Base-by-base conservation (phyloP, 1,140 invertebrate genomes). In the Battus philenor region DNA sequence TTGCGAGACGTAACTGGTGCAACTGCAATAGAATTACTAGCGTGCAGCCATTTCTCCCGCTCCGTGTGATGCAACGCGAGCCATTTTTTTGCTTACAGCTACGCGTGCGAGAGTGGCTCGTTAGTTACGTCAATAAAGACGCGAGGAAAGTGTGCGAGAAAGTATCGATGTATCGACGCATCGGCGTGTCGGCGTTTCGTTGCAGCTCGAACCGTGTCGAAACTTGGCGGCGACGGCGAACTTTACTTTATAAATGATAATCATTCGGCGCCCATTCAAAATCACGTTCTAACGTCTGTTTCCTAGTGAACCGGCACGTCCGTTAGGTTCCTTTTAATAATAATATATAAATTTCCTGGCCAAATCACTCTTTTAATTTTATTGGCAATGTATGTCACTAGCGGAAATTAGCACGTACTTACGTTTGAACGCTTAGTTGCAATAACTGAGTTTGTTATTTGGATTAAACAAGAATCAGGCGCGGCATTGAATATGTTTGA, bases 111-210 rank as follows among this genome's bases (percentile, higher is more conserved):
- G 77, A 81, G 69, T 74, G 62, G 68, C 59, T 79, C 64, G 71
- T 68, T 74, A 61, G 78, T 84, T 85, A 82, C 81, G 78, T 85
- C 78, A 79, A 82, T 80, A 79, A 78, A 69, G 60, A 68, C 57
- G 57, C 71, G 61, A 81, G 75, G 78, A 84, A 82, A 82, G 78
- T 67, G 72, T 53, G 65, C 72, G 75, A 75, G 78, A 82, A 82
- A 82, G 80, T 80, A 50, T 66, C 50, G 54, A 72, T 59, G 66
- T 59, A 44, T 8, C 4, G 2, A 36, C 58, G 32, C 54, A 39
- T 50, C 46, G 47, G 55, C 38, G 30, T 27, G 36, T 20, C 18
- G 45, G 52, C 54, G 47, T 50, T 44, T 50, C 44, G n/a, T n/a
- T 31, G 46, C 54, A 49, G 44, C 45, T 44, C 57, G 44, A 76